These are phyloP conservation scores for Zootoca vivipara DNA, from an alignment of 2,113 vertebrate species.

Conservation along the genomic window DNA sequence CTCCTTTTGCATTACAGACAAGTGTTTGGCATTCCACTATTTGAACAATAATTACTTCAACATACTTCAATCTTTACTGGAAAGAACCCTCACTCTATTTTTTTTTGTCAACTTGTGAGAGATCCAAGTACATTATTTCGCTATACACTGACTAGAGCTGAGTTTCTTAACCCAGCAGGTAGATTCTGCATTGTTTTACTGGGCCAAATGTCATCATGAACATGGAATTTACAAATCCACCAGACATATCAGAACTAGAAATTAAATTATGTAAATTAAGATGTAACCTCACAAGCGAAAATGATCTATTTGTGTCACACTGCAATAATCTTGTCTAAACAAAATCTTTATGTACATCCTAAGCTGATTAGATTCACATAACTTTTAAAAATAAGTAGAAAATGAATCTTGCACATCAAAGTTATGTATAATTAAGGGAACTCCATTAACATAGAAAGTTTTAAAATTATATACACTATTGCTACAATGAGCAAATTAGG, in stretches of 20 bases:
- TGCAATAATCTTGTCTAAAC: slow-evolving; percentile 1
- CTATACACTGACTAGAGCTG: not conserved
- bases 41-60: not conserved
- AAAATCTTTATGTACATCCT: slow-evolving; percentile 21
- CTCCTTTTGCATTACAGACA: slow-evolving; percentile 11
- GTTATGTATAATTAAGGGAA: not conserved
- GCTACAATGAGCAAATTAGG: slow-evolving; percentile 11
- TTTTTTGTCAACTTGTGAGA: not conserved
- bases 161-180: not conserved
- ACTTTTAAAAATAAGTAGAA: slow-evolving; percentile 18
- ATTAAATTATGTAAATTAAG: slow-evolving; percentile 17
- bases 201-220: not conserved
- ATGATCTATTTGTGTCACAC: slow-evolving; percentile 19
- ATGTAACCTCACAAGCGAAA: slow-evolving; percentile 18
- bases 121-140: not conserved
- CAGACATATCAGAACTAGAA: slow-evolving; percentile 10
- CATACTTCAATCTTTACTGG: not conserved
- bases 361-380: slow-evolving; percentile 46
- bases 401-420: not conserved
- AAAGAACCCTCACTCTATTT: not conserved
- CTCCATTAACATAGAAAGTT: not conserved
- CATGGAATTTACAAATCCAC: slow-evolving; percentile 1
- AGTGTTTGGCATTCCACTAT: not conserved
- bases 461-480: slow-evolving; percentile 17
- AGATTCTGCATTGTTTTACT: not conserved